Evolutionary conservation across 64 coral and sea anemone genomes (phyloP), one percentile per base, ranked within the genome.

Genomic region (Exaiptasia diaphana): DNA sequence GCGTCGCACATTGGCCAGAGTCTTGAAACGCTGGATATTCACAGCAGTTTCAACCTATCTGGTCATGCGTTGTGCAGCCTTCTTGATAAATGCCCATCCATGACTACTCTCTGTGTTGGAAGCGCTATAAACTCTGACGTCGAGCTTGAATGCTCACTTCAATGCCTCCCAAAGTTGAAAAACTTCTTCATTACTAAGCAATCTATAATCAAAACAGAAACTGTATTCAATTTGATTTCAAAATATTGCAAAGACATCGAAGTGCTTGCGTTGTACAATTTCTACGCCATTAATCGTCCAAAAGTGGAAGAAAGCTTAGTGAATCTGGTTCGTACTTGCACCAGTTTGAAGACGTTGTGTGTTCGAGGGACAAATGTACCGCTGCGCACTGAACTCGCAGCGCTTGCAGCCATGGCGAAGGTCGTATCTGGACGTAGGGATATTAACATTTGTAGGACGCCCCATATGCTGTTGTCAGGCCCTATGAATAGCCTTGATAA

Each of bases 341-440:
- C 74, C 18, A 41, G n/a, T 50, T 60, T 93, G 29, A 85, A 62
- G n/a, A 55, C 85, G 30, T 65, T 93, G 20, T 93, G 83, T 27
- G 82, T 93, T 14, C 83, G 90, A 14, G 90, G 90, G 8, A 93
- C 90, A n/a, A 93, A 93, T 31, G 77, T 93, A 10, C 90, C 90
- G 23, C 32, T 93, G 8, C 84, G 90, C n/a, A 87, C 83, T 0
- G 90, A 93, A 36, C 68, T 93, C 8, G 57, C 76, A 20, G 32
- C 59, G 6, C 31, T 93, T 21, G 90, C 90, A 21, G 52, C 55
- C 0, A 86, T 80, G 58, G 76, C 79, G 1, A 93, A 87, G 39
- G 50, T 46, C 60, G 44, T 41, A 4, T 54, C 90, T 20, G 78
- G 85, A 31, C 48, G 76, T 40, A 34, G 32, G 25, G 84, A 92